A percentile compares a stretch with the other conserved stretches of the same genome.
These are phyloP conservation scores for Lottia gigantea DNA, from an alignment of 2,888 invertebrate species.

Conservation along the genomic window DNA sequence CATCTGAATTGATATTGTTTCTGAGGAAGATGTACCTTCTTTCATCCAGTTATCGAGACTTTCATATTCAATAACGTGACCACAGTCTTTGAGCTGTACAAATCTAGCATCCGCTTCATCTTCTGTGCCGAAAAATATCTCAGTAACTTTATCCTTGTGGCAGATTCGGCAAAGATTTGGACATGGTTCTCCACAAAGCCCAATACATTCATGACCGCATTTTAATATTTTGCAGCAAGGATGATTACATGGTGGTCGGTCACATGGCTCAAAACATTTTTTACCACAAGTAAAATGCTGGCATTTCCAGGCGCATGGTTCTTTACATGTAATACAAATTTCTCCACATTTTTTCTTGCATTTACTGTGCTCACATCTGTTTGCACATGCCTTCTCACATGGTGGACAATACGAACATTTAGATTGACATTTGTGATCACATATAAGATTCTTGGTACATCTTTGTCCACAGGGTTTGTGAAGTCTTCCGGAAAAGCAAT, in stretches of 20 bases:
- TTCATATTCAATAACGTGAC: conserved; percentile 64
- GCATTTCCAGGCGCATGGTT: conserved; percentile 66
- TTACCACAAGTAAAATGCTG: conserved; percentile 61
- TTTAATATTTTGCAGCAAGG: conserved; percentile 35
- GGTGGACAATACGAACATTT: conserved; percentile 22
- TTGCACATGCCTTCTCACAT: conserved; percentile 30
- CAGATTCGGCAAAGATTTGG: conserved; percentile 75
- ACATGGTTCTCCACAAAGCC: conserved; percentile 81
- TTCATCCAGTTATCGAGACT: conserved; percentile 69
- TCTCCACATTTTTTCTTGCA: conserved; percentile 57
- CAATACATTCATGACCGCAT: conserved; percentile 70
- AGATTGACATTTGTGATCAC: conserved; percentile 20
- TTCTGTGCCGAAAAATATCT: conserved; percentile 70
- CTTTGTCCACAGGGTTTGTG: conserved; percentile 20
- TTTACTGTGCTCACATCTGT: conserved; percentile 30
- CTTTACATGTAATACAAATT: conserved; percentile 59
- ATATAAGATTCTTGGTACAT: conserved; percentile 19
- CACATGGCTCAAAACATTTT: conserved; percentile 68
- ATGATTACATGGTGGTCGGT: conserved; percentile 50
- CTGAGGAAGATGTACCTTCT: conserved; percentile 66
- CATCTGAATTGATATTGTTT: conserved; percentile 28
- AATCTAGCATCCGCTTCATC: conserved; percentile 72
- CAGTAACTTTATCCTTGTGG: conserved; percentile 55
- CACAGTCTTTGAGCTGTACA: conserved; percentile 60
- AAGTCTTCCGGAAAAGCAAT: conserved; percentile 24